phyloP scores from a whole-genome alignment of 2,113 vertebrate species.

The Columba livia region DNA sequence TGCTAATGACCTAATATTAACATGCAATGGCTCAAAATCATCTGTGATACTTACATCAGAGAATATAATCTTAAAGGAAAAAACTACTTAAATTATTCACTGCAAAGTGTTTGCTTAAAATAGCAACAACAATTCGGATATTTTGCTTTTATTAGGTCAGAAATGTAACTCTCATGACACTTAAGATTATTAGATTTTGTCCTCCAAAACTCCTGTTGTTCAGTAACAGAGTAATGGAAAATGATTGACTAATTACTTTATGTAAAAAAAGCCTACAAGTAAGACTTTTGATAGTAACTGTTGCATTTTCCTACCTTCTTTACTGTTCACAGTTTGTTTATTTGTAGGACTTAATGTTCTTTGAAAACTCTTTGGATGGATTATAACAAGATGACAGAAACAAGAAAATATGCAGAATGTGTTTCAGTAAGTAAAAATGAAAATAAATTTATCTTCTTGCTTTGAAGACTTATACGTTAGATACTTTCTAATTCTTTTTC shows the following conservation, averaged over 20 bases:
- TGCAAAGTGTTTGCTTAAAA: background rate
- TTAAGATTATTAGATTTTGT: background rate
- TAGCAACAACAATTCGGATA: background rate
- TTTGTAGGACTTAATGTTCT: slow-evolving; percentile 83
- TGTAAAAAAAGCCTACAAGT: slow-evolving; percentile 35
- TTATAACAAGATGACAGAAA: slow-evolving; percentile 73
- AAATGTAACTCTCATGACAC: background rate
- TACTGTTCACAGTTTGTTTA: slow-evolving; percentile 66
- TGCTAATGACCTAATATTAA: background rate
- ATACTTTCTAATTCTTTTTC: slow-evolving; percentile 77
- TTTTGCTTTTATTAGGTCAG: background rate
- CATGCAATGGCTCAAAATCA: background rate
- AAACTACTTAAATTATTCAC: background rate
- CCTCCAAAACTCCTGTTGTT: background rate
- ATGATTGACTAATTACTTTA: slow-evolving; percentile 2
- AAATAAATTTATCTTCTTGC: slow-evolving; percentile 70
- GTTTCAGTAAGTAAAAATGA: slow-evolving; percentile 76
- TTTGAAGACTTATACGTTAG: slow-evolving; percentile 72
- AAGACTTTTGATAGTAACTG: slow-evolving; percentile 51
- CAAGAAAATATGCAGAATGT: slow-evolving; percentile 72
- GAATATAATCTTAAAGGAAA: background rate
- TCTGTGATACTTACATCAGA: background rate
- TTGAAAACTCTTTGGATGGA: slow-evolving; percentile 80
- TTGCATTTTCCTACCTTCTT: slow-evolving; percentile 56
- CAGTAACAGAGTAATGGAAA: background rate